These are phyloP conservation scores for Psix sp. DNA, from an alignment of 1,140 invertebrate species.

Conservation along the genomic window DNA sequence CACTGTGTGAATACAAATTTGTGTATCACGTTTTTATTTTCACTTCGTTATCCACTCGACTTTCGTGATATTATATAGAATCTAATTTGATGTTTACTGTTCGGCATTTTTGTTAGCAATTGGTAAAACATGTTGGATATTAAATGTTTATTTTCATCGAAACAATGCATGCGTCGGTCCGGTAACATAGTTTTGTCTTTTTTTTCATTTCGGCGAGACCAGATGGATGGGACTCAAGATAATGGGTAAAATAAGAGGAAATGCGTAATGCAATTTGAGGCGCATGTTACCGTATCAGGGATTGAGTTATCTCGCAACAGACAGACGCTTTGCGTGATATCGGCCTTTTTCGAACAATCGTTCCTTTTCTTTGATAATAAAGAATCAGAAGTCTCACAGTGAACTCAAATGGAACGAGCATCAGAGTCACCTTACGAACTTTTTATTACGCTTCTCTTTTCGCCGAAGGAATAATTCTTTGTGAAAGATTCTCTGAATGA, in stretches of 20 bases:
- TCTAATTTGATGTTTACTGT: too few species aligned
- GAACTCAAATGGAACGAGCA: constrained; percentile 7
- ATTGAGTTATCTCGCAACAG: constrained; percentile 48
- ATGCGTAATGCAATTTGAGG: constrained; percentile 43
- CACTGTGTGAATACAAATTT: too few species aligned
- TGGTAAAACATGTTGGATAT: too few species aligned
- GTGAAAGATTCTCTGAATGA: too few species aligned
- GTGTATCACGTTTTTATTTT: too few species aligned
- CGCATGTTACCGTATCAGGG: constrained; percentile 41
- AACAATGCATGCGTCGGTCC: constrained; percentile 41
- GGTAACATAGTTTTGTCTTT: constrained; percentile 27
- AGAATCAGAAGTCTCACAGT: constrained; percentile 10
- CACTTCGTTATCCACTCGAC: too few species aligned
- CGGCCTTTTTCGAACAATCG: constrained; percentile 23
- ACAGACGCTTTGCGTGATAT: constrained; percentile 37
- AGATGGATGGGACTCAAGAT: constrained; percentile 43
- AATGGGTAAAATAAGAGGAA: constrained; percentile 46
- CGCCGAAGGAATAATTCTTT: too few species aligned
- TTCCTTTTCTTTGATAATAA: constrained; percentile 25
- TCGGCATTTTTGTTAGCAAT: too few species aligned
- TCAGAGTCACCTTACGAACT: neutral
- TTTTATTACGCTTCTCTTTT: constrained; percentile 5
- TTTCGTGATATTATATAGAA: too few species aligned
- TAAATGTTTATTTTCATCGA: too few species aligned
- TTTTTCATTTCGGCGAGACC: constrained; percentile 16